Percentiles rank a stretch among this genome's conserved stretches.
phyloP scores from a whole-genome alignment of 1,140 invertebrate species.

The Bilobella aurantiaca region DNA sequence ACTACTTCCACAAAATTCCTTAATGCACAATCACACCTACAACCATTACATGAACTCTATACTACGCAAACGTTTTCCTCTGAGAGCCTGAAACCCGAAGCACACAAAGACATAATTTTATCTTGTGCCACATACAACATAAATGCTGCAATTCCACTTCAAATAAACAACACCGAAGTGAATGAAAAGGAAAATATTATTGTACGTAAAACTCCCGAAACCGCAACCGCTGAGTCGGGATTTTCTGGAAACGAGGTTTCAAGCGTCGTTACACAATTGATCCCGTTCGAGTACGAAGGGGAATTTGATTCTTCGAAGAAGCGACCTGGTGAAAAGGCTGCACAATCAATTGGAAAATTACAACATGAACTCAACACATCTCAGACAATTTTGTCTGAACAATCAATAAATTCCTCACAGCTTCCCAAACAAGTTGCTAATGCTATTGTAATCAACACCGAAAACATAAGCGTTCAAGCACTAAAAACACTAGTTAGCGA shows the following conservation, averaged over 20 bases:
- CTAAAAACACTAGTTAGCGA: not conserved
- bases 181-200: not conserved
- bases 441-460: not conserved
- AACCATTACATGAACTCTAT: not conserved
- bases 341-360: not conserved
- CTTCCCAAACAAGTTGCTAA: not conserved
- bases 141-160: not conserved
- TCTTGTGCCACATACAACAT: not conserved
- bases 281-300: not conserved
- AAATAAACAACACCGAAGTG: not conserved
- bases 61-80: not conserved
- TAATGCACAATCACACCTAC: not conserved
- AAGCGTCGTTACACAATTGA: not conserved
- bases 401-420: not conserved
- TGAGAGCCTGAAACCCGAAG: not conserved
- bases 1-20: too few relatives aligned
- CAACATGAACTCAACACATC: not conserved
- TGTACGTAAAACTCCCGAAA: not conserved
- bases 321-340: not conserved
- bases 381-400: not conserved
- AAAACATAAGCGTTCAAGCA: not conserved
- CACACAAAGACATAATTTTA: not conserved
- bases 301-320: not conserved
- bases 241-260: not conserved
- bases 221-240: not conserved